Evolutionary conservation across 2,888 invertebrate genomes (phyloP), one percentile per base, ranked within the genome.

Genomic region (Patella depressa): DNA sequence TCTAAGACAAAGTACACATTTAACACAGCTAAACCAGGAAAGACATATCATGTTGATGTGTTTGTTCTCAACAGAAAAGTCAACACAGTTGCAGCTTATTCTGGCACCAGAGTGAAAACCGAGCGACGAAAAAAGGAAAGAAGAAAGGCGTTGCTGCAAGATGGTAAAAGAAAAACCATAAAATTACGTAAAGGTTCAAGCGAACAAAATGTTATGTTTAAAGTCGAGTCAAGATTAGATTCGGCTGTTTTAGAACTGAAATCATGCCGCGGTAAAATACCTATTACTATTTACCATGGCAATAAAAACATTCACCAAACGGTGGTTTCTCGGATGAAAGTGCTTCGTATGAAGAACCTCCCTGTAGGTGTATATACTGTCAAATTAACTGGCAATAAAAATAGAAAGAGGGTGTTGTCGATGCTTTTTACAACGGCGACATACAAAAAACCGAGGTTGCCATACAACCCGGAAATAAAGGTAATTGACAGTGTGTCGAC

Each of bases 11-110:
- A 92, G 83, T 93, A 93, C 86, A 93, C 93, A 14, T 88, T 93
- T 77, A 89, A 90, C 65, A 91, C 93, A 79, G 88, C 93, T 34
- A 90, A 91, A 77, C 91, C 92, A 53, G 93, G 93, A 24, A 91
- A 88, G 81, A 88, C 88, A 53, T 94, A 94, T 86, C 93, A 92
- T 86, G 92, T 94, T 76, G 93, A 93, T 86, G 91, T 94, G 24
- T 94, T 93, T 88, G 93, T 93, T 3, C 91, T 93, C 34, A 93
- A 94, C 84, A 91, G 88, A 71, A 89, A 90, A 70, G 93, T 93
- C 7, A 93, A 93, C 81, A 90, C 93, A 55, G 93, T 93, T 17
- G 93, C 93, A 79, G 92, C 92, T 0, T 93, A 93, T 83, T 92
- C 91, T n/a, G 92, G 92, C 69, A 78, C 86, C 2, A 79, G 59